phyloP scores from a whole-genome alignment of 2,888 invertebrate species.

The Calliphora vomitoria region DNA sequence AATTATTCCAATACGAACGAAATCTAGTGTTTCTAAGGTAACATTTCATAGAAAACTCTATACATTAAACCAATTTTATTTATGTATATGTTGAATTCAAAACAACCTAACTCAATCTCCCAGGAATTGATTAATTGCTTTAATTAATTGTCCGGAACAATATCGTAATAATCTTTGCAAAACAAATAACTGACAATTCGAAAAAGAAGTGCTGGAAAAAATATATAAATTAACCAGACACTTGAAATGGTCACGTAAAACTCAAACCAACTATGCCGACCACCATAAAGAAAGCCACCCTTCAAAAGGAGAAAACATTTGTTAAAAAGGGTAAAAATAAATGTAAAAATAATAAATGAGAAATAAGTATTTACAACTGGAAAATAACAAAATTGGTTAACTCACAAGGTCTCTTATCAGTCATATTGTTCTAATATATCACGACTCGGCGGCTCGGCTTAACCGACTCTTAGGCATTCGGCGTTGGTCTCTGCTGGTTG shows the following conservation, averaged over 20 bases:
- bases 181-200: slow-evolving; percentile 73
- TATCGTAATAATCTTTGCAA: slow-evolving; percentile 79
- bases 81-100: too few relatives aligned
- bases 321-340: slow-evolving; percentile 26
- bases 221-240: slow-evolving; percentile 80
- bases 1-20: too few relatives aligned
- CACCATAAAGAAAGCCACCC: slow-evolving; percentile 44
- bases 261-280: neutral
- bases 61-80: too few relatives aligned
- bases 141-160: slow-evolving; percentile 83
- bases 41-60: too few relatives aligned
- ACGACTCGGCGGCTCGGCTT: too few relatives aligned
- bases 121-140: slow-evolving; percentile 77
- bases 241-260: slow-evolving; percentile 78
- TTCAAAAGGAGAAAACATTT: neutral
- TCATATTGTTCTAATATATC: too few relatives aligned
- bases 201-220: slow-evolving; percentile 45
- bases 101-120: neutral
- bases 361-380: neutral
- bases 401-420: too few relatives aligned
- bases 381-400: neutral
- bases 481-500: too few relatives aligned
- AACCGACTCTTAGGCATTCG: too few relatives aligned
- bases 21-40: too few relatives aligned
- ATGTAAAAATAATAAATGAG: neutral